Evolutionary conservation across 1,140 invertebrate genomes (phyloP).

Genomic region (Steinernema khuongi): DNA sequence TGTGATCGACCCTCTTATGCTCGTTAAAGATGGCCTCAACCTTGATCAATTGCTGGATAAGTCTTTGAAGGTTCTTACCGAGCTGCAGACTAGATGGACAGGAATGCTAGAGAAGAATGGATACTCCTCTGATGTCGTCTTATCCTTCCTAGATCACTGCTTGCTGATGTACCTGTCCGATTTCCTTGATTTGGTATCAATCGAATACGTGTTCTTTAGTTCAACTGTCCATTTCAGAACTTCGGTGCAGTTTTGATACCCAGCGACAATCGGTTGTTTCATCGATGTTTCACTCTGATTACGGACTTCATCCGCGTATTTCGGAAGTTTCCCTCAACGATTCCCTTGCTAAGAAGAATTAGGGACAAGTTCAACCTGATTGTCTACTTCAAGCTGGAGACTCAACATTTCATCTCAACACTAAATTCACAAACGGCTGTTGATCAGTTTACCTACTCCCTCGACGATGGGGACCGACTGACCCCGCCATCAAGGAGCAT

Average conservation of each 20-base stretch:
- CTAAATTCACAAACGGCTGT: not conserved
- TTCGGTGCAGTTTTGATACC: conserved; percentile 8
- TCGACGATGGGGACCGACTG: not conserved
- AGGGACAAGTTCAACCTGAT: conserved; percentile 37
- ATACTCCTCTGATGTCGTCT: not conserved
- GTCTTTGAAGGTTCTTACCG: not conserved
- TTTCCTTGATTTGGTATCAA: not conserved
- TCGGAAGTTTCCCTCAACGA: not conserved
- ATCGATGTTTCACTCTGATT: not conserved
- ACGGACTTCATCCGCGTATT: not conserved
- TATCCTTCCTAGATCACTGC: not conserved
- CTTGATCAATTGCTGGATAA: not conserved
- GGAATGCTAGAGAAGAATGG: not conserved
- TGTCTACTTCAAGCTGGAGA: conserved; percentile 35
- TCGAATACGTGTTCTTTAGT: not conserved
- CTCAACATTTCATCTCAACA: conserved; percentile 17
- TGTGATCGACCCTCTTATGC: not conserved
- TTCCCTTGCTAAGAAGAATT: conserved; percentile 23
- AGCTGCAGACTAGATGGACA: not conserved
- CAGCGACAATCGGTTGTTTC: not conserved
- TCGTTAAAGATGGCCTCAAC: not conserved
- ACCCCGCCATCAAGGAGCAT: conserved; percentile 61
- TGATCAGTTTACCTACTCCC: not conserved
- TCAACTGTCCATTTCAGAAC: not conserved
- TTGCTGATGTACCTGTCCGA: not conserved